Base-by-base conservation (phyloP, 2,888 invertebrate species). In the Idaea dimidiata region DNA sequence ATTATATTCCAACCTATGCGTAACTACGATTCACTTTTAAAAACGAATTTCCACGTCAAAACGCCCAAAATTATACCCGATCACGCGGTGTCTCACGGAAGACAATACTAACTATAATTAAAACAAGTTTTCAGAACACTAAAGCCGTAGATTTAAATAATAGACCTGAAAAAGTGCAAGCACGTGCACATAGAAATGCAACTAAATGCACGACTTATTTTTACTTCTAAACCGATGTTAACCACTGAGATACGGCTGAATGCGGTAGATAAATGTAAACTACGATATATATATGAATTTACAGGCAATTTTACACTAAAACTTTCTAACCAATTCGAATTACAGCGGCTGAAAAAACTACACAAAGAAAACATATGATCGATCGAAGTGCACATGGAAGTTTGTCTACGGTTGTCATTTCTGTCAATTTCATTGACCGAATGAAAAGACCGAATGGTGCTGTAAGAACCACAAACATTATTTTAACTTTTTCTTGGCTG, bases 361-460 rank as follows among this genome's bases (percentile, higher is more conserved):
- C 89, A 92, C 91, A 91, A 92, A 91, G 92, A 92, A 92, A 92
- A 92, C 92, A 92, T 92, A 91, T 92, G 92, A 92, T 92, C 92
- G 92, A 92, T 92, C 86, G 91, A 86, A 88, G 85, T 91, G 91
- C 91, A 92, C 91, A 91, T 91, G 91, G 85, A 86, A 56, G 18
- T 66, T 88, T 81, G 83, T 90, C 89, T 88, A 86, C 88, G 87
- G 80, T 74, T 79, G 77, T 77, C 83, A 75, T 14, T 43, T 63
- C 79, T 77, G 81, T 82, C 80, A 82, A 70, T 18, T 56, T 43
- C 43, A 43, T 10, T 43, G 43, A 43, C 43, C 43, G 43, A 43
- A 70, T 70, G 67, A 63, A 64, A 57, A 53, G 58, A 61, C 60
- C 33, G 58, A 70, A 64, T 65, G 70, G 63, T 60, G 72, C 67